Percentiles rank a stretch among this genome's conserved stretches.
Conservation (phyloP, 2,797 vertebrate genomes). For the Otus scops region DNA sequence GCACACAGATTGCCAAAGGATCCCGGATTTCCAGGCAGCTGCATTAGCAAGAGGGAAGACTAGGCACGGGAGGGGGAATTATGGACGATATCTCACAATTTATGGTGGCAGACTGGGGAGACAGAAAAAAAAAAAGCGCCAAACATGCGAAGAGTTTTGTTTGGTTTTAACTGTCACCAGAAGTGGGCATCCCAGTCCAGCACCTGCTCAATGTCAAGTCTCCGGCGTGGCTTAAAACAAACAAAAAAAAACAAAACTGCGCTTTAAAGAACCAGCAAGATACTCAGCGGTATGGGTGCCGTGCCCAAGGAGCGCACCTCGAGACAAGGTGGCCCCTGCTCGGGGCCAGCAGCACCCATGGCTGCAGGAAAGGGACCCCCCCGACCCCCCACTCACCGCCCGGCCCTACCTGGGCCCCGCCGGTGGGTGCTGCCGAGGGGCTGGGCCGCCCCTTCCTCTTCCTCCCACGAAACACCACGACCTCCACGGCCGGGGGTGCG, state of each 20-base stretch:
- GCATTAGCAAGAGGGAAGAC: no score
- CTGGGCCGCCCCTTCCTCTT: neutral
- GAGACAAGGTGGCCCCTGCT: accelerated
- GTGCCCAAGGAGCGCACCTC: no score
- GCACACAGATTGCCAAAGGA: accelerated
- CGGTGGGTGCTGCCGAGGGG: neutral
- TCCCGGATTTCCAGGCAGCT: neutral
- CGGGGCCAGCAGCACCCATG: no score
- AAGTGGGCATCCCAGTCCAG: neutral
- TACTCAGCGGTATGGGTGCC: accelerated
- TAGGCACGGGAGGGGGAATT: accelerated
- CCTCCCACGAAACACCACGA: constrained; percentile 30
- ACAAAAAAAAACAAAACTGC: accelerated
- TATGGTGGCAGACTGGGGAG: neutral
- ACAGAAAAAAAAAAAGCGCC: no score
- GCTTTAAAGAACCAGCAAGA: no score
- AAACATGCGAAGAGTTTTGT: accelerated
- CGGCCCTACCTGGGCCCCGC: neutral
- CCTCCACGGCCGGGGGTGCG: neutral
- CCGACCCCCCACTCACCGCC: no score
- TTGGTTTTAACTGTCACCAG: neutral
- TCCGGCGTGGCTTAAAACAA: accelerated
- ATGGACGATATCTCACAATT: accelerated
- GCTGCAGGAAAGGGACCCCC: neutral
- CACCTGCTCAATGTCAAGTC: accelerated